Evolutionary conservation across 2,797 vertebrate species (phyloP).

Genomic region (Sparidentex hasta): DNA sequence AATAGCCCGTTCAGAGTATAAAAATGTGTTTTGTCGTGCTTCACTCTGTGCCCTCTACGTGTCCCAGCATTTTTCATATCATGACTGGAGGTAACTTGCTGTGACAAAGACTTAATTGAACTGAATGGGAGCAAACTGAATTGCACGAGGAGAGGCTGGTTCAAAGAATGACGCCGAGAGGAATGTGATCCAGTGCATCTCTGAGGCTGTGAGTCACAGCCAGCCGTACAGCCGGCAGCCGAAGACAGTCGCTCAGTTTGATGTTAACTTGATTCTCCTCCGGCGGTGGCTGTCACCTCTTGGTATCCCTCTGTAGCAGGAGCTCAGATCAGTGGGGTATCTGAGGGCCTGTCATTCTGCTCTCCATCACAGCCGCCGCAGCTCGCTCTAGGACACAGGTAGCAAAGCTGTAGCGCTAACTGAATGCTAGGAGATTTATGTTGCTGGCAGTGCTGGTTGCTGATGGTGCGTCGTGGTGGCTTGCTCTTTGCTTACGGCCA

Average conservation of each 20-base stretch:
- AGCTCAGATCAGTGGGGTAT: constrained; percentile 74
- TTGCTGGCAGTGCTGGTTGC: constrained; percentile 53
- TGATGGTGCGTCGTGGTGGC: constrained; percentile 52
- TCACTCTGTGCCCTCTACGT: constrained; percentile 28
- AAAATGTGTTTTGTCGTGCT: constrained; percentile 7
- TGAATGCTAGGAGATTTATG: constrained; percentile 64
- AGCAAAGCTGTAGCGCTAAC: constrained; percentile 59
- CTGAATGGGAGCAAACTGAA: constrained; percentile 63
- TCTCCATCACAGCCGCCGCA: constrained; percentile 71
- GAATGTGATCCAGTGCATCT: constrained; percentile 67
- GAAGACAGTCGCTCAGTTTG: constrained; percentile 78
- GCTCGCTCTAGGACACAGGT: constrained; percentile 75
- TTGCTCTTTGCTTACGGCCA: constrained; percentile 10
- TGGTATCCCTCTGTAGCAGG: constrained; percentile 67
- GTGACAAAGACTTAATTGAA: constrained; percentile 77
- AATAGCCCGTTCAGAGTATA: constrained; percentile 1
- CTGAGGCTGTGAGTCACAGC: constrained; percentile 75
- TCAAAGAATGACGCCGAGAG: constrained; percentile 62
- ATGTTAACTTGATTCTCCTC: constrained; percentile 81
- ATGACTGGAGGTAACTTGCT: constrained; percentile 59
- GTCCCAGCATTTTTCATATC: constrained; percentile 29
- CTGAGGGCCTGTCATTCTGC: constrained; percentile 77
- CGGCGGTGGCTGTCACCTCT: constrained; percentile 78
- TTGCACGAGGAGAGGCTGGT: constrained; percentile 52
- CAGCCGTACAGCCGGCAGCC: constrained; percentile 72